Evolutionary conservation across 2,888 invertebrate genomes (phyloP), one percentile per base, ranked within the genome.

Genomic region (Ashinkailepas kermadecensis): DNA sequence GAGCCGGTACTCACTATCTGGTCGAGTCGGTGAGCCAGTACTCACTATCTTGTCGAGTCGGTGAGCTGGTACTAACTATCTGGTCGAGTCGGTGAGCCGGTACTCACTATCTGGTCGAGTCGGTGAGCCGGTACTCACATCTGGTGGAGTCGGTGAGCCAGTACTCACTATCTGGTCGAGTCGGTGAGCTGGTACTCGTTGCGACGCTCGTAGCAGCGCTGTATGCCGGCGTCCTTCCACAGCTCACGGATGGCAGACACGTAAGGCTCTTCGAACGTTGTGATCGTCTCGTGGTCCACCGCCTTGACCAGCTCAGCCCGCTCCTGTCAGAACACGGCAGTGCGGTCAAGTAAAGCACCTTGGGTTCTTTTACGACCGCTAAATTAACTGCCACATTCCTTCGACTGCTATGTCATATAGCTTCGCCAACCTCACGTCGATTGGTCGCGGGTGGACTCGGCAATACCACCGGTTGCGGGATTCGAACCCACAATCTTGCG

Each of bases 31-130:
- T 39, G 65, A 58, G 78, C 80, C 59, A 65, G 25, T 15, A 91
- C 94, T 92, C 91, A 99, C 99, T 99, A 99, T 96, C 99, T 99
- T 89, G 99, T 99, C 87, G 99, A 99, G 91, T 99, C 99, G 87
- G 99, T 99, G 87, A 99, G 93, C 90, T 99, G 99, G 90, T 99
- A 99, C 90, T 99, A n/a, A n/a, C n/a, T n/a, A n/a, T n/a, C n/a
- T n/a, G n/a, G n/a, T n/a, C n/a, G n/a, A n/a, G 39, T 39, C 4
- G 39, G 39, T 39, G 39, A 39, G 39, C 39, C 4, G 39, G 2
- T 39, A 3, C 39, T 3, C 39, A 39, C 39, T 4, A 39, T 39
- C 39, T 39, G 39, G 39, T 3, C 1, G 39, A 4, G 39, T 39
- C 39, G 39, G 39, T 4, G 39, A 39, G 39, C 39, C 39, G 39